Base-by-base conservation (phyloP, 1,140 invertebrate species). In the Micrasema longulum region DNA sequence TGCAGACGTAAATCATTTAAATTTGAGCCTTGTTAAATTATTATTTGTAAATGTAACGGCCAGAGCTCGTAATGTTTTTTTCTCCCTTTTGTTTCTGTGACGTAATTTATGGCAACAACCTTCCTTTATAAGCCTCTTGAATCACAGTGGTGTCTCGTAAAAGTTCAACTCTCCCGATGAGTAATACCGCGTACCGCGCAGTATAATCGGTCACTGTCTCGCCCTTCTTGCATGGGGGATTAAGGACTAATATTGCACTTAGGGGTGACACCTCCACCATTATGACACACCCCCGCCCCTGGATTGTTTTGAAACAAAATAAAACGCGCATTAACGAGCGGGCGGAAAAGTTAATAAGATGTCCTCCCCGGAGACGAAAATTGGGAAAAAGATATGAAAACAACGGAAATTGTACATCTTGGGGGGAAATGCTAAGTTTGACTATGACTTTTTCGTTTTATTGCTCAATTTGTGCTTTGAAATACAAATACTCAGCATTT, bases 311-410 rank as follows among this genome's bases (percentile, higher is more conserved):
- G 18, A 41, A 70, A 70, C 68, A 70, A 70, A 70, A 70, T 70
- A 70, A 63, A 70, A 70, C 68, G 43, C 18, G 57, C 68, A 70
- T 70, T 70, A 70, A 70, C 68, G 68, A 70, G 68, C 43, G 67
- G 67, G 26, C 43, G 67, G 53, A 48, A 62, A 69, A 69, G 50
- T 47, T 69, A 53, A 69, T 53, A 69, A 68, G 65, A 55, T 41
- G 22, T 68, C 16, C 45, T 18, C 45, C 65, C 35, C n/a, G 11
- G 52, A 52, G 38, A 43, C 16, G 41, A 16, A 26, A 14, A 69
- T 60, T 60, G 20, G 66, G 12, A 23, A 69, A 57, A 23, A 35
- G 57, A 43, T 12, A 43, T 6, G 36, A 48, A 48, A 48, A 35
- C 20, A 20, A 18, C 69, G 11, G 41, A 31, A 31, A 31, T 31